Evolutionary conservation across 2,113 vertebrate species (phyloP).

Genomic region (Corydoras sp.): DNA sequence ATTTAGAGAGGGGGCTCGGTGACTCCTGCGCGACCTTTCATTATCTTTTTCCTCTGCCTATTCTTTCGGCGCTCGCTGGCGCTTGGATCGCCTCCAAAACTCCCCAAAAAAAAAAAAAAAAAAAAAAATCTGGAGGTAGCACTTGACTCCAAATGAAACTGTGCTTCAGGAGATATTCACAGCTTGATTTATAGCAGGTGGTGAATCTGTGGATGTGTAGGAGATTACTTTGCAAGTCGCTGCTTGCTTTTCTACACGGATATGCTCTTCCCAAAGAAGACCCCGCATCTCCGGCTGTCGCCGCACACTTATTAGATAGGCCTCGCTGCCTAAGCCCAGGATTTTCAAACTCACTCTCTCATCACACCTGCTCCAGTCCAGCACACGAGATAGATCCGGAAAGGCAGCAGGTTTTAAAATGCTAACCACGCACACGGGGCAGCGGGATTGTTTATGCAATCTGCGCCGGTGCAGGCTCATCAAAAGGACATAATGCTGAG

Average conservation of each 20-base stretch:
- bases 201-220: constrained; percentile 18
- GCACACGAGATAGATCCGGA: too few relatives aligned
- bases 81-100: constrained; percentile 9
- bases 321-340: background rate
- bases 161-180: constrained; percentile 15
- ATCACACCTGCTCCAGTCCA: background rate
- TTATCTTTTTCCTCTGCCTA: background rate
- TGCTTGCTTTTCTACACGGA: constrained; percentile 8
- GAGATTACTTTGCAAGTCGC: constrained; percentile 23
- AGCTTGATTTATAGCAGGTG: constrained; percentile 26
- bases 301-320: constrained; percentile 21
- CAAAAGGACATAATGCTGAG: too few relatives aligned
- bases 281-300: constrained; percentile 11
- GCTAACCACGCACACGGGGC: too few relatives aligned
- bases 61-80: background rate
- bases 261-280: constrained; percentile 9
- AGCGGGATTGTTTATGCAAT: too few relatives aligned
- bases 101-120: background rate
- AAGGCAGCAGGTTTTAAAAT: too few relatives aligned
- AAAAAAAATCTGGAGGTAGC: constrained; percentile 6
- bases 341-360: constrained; percentile 6
- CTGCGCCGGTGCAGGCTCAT: too few relatives aligned
- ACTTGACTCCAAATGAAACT: constrained; percentile 3
- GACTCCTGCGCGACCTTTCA: too few relatives aligned
- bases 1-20: too few relatives aligned